Evolutionary conservation across 2,888 invertebrate genomes (phyloP).

Genomic region (Morpho helenor): DNA sequence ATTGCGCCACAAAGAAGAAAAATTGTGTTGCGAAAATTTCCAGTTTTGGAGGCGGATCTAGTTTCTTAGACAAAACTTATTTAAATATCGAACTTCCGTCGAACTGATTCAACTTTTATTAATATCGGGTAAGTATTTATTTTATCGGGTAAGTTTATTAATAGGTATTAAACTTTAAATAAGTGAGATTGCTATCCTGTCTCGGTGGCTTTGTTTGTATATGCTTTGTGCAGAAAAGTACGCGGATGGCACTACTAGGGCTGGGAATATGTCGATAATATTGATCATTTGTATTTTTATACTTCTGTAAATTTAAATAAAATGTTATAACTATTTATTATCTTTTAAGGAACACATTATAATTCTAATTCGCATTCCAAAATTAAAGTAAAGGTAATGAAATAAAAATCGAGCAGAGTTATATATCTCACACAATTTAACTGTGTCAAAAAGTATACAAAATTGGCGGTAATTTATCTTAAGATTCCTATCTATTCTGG

Average conservation of each 20-base stretch:
- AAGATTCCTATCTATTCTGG: too few relatives aligned
- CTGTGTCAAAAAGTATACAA: not conserved
- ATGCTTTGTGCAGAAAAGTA: conserved; percentile 33
- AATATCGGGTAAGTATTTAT: conserved; percentile 46
- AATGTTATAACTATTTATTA: too few relatives aligned
- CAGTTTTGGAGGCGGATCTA: conserved; percentile 66
- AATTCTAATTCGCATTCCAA: too few relatives aligned
- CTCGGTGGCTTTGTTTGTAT: conserved; percentile 31
- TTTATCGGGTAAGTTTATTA: conserved; percentile 47
- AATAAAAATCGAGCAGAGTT: too few relatives aligned
- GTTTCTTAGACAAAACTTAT: too few relatives aligned
- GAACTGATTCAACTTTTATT: too few relatives aligned
- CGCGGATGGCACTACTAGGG: conserved; percentile 29
- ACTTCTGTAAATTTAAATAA: too few relatives aligned
- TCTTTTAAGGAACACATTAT: too few relatives aligned
- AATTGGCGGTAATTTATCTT: not conserved
- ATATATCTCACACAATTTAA: too few relatives aligned
- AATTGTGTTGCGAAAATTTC: conserved; percentile 49
- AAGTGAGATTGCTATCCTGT: conserved; percentile 42
- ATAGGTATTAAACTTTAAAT: conserved; percentile 65
- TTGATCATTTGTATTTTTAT: too few relatives aligned
- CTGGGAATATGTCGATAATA: conserved; percentile 16
- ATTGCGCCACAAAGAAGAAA: conserved; percentile 58
- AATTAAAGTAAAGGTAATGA: too few relatives aligned
- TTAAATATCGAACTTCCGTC: too few relatives aligned